Evolutionary conservation across 2,797 vertebrate species (phyloP).

Genomic region (Muraenolepis orangiensis): DNA sequence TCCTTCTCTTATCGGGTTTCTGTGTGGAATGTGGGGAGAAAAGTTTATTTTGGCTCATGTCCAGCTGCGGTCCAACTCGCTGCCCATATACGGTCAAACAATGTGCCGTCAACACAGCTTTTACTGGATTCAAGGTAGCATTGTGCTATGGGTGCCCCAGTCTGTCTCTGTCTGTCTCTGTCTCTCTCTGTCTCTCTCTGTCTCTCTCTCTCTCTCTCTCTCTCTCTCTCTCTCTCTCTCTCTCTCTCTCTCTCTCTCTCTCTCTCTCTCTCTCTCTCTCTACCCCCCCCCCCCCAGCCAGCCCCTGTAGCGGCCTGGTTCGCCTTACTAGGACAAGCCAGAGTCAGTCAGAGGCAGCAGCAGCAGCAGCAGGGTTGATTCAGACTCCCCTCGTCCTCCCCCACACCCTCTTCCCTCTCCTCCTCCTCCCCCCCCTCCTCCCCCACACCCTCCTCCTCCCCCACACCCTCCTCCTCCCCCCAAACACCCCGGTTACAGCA

Average conservation of each 20-base stretch:
- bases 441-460: too few species aligned
- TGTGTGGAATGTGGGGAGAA: slow-evolving; percentile 33
- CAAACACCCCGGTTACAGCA: slow-evolving; percentile 66
- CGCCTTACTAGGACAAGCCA: slow-evolving; percentile 65
- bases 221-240: neutral
- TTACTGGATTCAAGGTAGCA: slow-evolving; percentile 26
- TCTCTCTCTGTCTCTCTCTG: neutral
- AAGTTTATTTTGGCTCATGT: slow-evolving; percentile 10
- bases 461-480: neutral
- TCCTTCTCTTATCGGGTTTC: neutral
- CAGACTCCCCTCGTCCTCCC: slow-evolving; percentile 59
- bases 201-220: too few species aligned
- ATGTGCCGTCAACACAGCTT: slow-evolving; percentile 22
- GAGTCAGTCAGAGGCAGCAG: slow-evolving; percentile 52
- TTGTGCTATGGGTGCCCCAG: too few species aligned
- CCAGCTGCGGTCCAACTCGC: slow-evolving; percentile 47
- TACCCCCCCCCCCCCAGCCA: slow-evolving; percentile 9
- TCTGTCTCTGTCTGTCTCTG: too few species aligned
- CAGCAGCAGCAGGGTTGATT: slow-evolving; percentile 65
- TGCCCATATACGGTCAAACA: slow-evolving; percentile 53
- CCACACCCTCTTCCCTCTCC: neutral
- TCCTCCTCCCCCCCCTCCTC: neutral
- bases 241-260: neutral
- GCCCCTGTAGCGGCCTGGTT: slow-evolving; percentile 49
- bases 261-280: slow-evolving; percentile 6